phyloP scores from a whole-genome alignment of 2,888 invertebrate species.

The Troides oblongomaculatus region DNA sequence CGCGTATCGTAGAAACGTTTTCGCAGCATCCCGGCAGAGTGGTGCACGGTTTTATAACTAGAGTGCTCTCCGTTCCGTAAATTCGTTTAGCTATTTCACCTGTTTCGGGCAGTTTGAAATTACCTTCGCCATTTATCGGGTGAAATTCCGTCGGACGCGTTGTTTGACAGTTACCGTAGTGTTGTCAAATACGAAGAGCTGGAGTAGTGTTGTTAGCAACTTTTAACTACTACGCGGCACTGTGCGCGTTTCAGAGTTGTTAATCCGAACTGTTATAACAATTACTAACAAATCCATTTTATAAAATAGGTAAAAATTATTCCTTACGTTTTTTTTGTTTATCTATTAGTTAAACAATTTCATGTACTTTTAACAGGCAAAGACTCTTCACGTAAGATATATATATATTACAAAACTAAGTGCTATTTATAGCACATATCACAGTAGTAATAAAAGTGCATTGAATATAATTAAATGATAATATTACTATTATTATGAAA shows the following conservation, averaged over 20 bases:
- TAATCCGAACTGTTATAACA: background rate
- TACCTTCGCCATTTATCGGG: constrained; percentile 12
- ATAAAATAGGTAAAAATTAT: background rate
- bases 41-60: constrained; percentile 18
- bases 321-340: background rate
- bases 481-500: too few relatives aligned
- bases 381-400: too few relatives aligned
- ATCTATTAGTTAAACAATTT: background rate
- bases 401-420: too few relatives aligned
- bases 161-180: constrained; percentile 23
- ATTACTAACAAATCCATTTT: background rate
- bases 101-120: constrained; percentile 20
- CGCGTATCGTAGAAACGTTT: constrained; percentile 42
- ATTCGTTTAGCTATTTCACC: constrained; percentile 12
- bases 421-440: too few relatives aligned
- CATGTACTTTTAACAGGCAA: background rate
- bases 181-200: constrained; percentile 12
- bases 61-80: constrained; percentile 6
- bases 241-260: background rate
- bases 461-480: too few relatives aligned
- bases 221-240: constrained; percentile 1
- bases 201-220: constrained; percentile 11
- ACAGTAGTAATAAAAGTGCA: too few relatives aligned
- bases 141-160: constrained; percentile 3
- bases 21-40: constrained; percentile 26